Evolutionary conservation across 2,797 vertebrate species (phyloP).

Genomic region (Scolopax bukidnonensis): DNA sequence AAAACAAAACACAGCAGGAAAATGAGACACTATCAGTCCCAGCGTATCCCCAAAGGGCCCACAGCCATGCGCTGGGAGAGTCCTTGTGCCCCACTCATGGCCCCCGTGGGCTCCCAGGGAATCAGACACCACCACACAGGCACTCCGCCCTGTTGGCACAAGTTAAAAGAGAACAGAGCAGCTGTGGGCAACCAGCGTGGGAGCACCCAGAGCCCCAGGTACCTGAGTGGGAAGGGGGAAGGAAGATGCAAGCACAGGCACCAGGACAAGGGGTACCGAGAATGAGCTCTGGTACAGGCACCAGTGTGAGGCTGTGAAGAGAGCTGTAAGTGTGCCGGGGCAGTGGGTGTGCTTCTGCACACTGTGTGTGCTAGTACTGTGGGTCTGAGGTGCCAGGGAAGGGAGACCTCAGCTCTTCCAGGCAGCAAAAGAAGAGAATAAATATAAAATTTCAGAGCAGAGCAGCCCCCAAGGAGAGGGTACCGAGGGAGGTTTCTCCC

Average conservation of each 20-base stretch:
- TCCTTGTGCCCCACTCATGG: neutral
- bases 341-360: constrained; percentile 36
- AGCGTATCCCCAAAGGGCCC: constrained; percentile 11
- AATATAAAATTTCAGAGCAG: constrained; percentile 42
- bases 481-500: neutral
- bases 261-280: constrained; percentile 23
- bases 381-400: neutral
- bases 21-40: constrained; percentile 1
- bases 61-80: neutral
- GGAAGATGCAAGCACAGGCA: constrained; percentile 3
- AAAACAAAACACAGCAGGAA: constrained; percentile 25
- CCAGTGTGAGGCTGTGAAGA: constrained; percentile 47
- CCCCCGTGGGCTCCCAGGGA: neutral
- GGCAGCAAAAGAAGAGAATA: constrained; percentile 59
- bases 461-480: neutral
- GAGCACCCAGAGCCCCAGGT: constrained; percentile 13
- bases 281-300: constrained; percentile 39
- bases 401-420: constrained; percentile 11
- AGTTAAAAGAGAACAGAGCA: constrained; percentile 37
- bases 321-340: neutral
- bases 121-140: neutral
- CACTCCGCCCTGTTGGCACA: constrained; percentile 52
- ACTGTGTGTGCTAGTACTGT: constrained; percentile 18
- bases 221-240: constrained; percentile 25
- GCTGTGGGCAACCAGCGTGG: neutral